Evolutionary conservation across 2,888 invertebrate genomes (phyloP).

Genomic region (Lamellibrachia satsuma): DNA sequence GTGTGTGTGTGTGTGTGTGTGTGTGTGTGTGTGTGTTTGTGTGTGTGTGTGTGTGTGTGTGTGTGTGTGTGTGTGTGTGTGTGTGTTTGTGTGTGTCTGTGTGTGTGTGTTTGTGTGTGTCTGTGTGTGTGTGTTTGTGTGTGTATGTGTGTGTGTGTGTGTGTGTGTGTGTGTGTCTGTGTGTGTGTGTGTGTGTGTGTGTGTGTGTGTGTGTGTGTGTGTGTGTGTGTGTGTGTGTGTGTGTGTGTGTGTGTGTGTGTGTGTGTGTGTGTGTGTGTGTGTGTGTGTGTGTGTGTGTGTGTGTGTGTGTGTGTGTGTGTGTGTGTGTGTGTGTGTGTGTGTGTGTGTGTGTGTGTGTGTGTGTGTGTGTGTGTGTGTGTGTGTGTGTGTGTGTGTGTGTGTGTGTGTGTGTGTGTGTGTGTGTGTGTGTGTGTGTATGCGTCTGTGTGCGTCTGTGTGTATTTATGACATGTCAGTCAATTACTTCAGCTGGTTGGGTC

Average conservation of each 20-base stretch:
- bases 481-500: no score
- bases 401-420: no score
- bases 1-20: background rate
- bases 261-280: slow-evolving; percentile 9
- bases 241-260: slow-evolving; percentile 19
- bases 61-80: background rate
- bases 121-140: background rate
- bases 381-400: no score
- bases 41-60: background rate
- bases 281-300: slow-evolving; percentile 14
- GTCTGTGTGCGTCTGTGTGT: no score
- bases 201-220: background rate
- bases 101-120: background rate
- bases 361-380: background rate
- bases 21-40: background rate
- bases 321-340: slow-evolving; percentile 31
- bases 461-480: no score
- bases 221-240: background rate
- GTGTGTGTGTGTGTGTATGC: no score
- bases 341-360: slow-evolving; percentile 28
- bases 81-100: background rate
- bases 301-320: slow-evolving; percentile 31
- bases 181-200: background rate
- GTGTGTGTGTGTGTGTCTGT: background rate
- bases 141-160: background rate